A percentile compares a stretch with the other conserved stretches of the same genome.
Evolutionary conservation across 92 coral and sea anemone species (phyloP).

Genomic region (Parazoanthus atlanticus): DNA sequence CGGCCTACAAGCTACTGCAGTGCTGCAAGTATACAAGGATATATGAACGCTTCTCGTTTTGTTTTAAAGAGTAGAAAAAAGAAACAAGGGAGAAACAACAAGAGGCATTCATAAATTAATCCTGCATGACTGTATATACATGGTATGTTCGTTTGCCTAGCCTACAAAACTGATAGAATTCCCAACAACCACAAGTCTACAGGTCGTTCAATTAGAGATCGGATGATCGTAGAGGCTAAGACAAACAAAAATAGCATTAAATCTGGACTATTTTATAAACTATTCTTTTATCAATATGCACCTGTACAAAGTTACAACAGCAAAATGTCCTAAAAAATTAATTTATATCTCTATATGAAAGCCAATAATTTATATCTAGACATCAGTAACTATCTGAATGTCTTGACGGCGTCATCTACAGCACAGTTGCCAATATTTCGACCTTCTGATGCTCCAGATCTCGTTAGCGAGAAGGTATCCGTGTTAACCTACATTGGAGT

Average conservation of each 20-base stretch:
- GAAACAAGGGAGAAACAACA: too few species aligned
- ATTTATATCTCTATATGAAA: too few species aligned
- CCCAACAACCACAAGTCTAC: neutral
- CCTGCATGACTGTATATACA: too few species aligned
- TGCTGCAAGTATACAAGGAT: too few species aligned
- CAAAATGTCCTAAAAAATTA: neutral
- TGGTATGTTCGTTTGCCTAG: too few species aligned
- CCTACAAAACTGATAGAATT: too few species aligned
- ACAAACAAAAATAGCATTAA: too few species aligned
- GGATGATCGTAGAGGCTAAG: neutral
- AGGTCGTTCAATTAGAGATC: neutral
- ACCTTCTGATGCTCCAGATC: slow-evolving; percentile 69
- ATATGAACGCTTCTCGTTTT: too few species aligned
- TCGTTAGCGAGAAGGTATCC: slow-evolving; percentile 51
- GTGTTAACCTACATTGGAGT: slow-evolving; percentile 60
- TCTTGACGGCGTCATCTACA: neutral
- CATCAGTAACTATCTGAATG: slow-evolving; percentile 4
- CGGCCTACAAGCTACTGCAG: too few species aligned
- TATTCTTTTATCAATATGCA: neutral
- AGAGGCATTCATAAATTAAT: too few species aligned
- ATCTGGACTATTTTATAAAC: too few species aligned
- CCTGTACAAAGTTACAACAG: neutral
- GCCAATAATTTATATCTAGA: neutral
- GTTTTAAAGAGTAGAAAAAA: too few species aligned
- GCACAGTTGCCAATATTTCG: slow-evolving; percentile 85